Percentiles rank a stretch among this genome's conserved stretches.
Evolutionary conservation across 2,797 vertebrate species (phyloP).

Genomic region (Eospalax fontanierii): DNA sequence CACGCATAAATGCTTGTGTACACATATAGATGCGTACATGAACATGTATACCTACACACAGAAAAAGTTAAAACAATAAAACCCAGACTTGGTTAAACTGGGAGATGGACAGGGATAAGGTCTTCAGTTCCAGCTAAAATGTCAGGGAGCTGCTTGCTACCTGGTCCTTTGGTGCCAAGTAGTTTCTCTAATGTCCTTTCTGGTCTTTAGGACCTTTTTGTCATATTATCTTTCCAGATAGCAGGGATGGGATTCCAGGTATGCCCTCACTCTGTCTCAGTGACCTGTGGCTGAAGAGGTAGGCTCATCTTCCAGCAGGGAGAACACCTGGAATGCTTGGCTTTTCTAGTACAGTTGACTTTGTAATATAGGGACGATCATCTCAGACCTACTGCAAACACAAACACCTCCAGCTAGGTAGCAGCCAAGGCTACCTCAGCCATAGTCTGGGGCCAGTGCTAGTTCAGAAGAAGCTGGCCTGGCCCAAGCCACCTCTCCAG

Average conservation of each 20-base stretch:
- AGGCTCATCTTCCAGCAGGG: conserved; percentile 28
- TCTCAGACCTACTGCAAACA: conserved; percentile 34
- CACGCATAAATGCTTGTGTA: neutral
- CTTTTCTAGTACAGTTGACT: conserved; percentile 54
- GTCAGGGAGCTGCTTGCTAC: neutral
- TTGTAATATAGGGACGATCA: conserved; percentile 60
- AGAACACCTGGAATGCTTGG: conserved; percentile 25
- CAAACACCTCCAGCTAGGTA: conserved; percentile 14
- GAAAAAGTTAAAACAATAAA: neutral
- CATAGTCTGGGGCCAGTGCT: neutral
- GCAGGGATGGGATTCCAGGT: neutral
- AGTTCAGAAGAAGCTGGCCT: conserved; percentile 12
- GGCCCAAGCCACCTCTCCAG: neutral
- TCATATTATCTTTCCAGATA: neutral
- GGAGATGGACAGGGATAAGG: conserved; percentile 7
- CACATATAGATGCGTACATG: neutral
- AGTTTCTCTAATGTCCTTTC: conserved; percentile 53
- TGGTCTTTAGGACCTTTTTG: neutral
- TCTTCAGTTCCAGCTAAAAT: conserved; percentile 35
- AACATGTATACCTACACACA: neutral
- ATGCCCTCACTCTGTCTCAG: neutral
- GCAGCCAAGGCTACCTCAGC: neutral
- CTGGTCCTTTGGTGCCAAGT: conserved; percentile 36
- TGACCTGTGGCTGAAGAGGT: conserved; percentile 47
- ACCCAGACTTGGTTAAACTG: neutral